Base-by-base conservation (phyloP, 2,113 vertebrate genomes). In the Cottus gobio region DNA sequence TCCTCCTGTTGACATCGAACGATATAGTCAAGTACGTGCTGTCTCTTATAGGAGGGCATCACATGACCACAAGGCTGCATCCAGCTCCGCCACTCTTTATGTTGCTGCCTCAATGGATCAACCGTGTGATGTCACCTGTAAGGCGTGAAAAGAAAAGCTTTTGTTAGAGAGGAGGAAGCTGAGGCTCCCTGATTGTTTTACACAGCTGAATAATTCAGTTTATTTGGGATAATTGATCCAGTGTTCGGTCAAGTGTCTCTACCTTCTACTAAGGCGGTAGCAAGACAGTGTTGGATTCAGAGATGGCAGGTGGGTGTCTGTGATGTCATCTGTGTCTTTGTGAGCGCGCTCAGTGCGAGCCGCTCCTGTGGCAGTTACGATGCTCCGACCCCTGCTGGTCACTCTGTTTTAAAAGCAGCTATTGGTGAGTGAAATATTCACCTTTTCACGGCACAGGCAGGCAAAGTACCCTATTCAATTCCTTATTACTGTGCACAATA, bases 161-260 rank as follows among this genome's bases (percentile, higher is more conserved):
- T 80, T 64, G 54, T 80, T 56, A 34, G 50, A 71, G 79, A 80
- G 42, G 30, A 54, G 63, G 85, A 88, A 87, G 88, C 78, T 0
- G 39, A 71, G 67, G 65, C 80, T 79, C 80, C 72, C 83, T 77
- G 56, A 67, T 93, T 82, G 85, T 79, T 89, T 89, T 83, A 92
- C 87, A 71, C 42, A 34, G 63, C 79, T 94, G 89, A 93, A 94
- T 93, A 84, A 93, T 93, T 92, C 86, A 93, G 85, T 18, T 77
- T 77, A 83, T 90, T 86, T 87, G 63, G 78, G 89, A 89, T 89
- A 86, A 91, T 83, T 81, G 89, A 87, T 85, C 80, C 76, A 60
- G 62, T 77, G 82, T 86, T 77, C 82, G 91, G 86, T 89, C 88
- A 89, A 91, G 83, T 87, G 84, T 90, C 88, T 65, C 62, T 34